Evolutionary conservation across 2,888 invertebrate genomes (phyloP), one percentile per base, ranked within the genome.

Genomic region (Nowickia ferox): DNA sequence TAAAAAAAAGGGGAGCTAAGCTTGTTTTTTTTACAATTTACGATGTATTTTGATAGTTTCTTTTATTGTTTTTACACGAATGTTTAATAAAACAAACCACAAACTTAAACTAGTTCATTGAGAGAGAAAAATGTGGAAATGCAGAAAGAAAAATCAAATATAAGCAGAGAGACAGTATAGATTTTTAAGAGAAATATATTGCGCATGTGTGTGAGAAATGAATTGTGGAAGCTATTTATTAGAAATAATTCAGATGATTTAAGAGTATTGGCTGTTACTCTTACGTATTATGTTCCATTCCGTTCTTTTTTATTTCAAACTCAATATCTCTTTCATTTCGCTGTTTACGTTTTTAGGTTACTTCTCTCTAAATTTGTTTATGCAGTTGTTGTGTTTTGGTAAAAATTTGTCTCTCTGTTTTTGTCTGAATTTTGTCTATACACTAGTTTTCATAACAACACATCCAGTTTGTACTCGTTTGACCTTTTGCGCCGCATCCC

Each of bases 381-480:
- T 13, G 10, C 42, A 53, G 53, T 51, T 51, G 30, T 66, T 38
- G 8, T 51, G 15, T 40, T 48, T 66, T 17, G 44, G 19, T 40
- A 22, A 17, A 68, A 53, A 44, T 53, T 44, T n/a, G 2, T 42
- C 66, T 80, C 86, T 84, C 84, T 84, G 84, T 86, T 86, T 81
- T 84, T 86, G 83, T 86, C 61, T 69, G 68, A 68, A 69, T 84
- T 86, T 84, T 84, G 80, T 86, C 81, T 84, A 81, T 86, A 86
- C 84, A 86, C 86, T 63, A 84, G 84, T 86, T 86, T 86, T 86
- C 84, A 84, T 86, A 84, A 84, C 86, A 86, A 86, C 74, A 75
- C 74, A 69, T 71, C 63, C 55, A 78, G 68, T 75, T 86, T 86
- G 86, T 79, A 86, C 86, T 86, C 86, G 79, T 75, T 83, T 86